A percentile compares a stretch with the other conserved stretches of the same genome.
Conservation (phyloP, 2,888 invertebrate genomes). For the Acanthopleura granulata region DNA sequence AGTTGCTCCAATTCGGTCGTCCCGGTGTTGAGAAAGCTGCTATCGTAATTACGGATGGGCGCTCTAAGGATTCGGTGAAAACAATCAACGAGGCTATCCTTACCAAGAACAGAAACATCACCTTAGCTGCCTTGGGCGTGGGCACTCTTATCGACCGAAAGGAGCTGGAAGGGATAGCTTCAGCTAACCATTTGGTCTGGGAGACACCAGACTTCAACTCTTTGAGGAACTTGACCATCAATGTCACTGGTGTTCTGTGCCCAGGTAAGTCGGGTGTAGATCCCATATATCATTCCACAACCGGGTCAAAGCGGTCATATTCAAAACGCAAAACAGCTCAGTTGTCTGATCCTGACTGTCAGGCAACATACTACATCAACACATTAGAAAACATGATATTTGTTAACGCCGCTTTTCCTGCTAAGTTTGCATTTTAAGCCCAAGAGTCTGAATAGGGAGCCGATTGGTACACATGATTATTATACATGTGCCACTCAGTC, state of each 20-base stretch:
- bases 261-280: slow-evolving; percentile 12
- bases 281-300: no score
- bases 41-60: slow-evolving; percentile 15
- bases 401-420: no score
- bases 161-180: slow-evolving; percentile 7
- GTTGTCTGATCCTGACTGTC: no score
- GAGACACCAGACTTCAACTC: background rate
- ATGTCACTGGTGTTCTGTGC: slow-evolving; percentile 4
- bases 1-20: background rate
- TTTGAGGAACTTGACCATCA: background rate
- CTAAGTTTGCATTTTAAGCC: no score
- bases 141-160: background rate
- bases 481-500: no score
- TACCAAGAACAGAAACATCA: background rate
- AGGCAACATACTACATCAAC: no score
- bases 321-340: no score
- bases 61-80: background rate
- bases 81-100: background rate
- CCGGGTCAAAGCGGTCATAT: no score
- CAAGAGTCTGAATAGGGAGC: no score
- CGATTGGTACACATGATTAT: no score
- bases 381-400: no score
- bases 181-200: background rate
- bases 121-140: background rate
- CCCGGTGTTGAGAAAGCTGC: background rate